Evolutionary conservation across 1,140 invertebrate species (phyloP).

Genomic region (Bombus ignitus): DNA sequence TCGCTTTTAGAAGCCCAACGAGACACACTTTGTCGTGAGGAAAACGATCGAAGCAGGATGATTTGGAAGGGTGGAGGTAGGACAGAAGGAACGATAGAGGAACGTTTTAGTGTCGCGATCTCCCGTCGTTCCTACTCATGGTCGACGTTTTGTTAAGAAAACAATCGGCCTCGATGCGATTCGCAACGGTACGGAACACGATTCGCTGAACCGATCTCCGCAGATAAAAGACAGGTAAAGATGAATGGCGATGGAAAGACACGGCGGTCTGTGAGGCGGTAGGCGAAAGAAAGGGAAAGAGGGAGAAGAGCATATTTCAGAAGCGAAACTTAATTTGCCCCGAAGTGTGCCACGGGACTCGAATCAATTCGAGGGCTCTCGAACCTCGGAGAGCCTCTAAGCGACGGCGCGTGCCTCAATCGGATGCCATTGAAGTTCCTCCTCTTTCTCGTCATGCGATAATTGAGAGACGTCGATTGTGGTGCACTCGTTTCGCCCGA

Average conservation of each 20-base stretch:
- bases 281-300: conserved; percentile 13
- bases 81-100: background rate
- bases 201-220: conserved; percentile 38
- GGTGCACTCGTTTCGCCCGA: conserved; percentile 51
- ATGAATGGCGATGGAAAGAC: conserved; percentile 37
- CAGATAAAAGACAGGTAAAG: conserved; percentile 11
- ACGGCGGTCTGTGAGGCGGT: background rate
- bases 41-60: background rate
- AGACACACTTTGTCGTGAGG: background rate
- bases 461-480: conserved; percentile 66
- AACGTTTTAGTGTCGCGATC: conserved; percentile 8
- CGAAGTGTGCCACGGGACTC: conserved; percentile 79
- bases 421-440: conserved; percentile 76
- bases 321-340: conserved; percentile 81
- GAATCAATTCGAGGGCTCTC: conserved; percentile 81
- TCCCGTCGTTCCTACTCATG: background rate
- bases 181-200: conserved; percentile 50
- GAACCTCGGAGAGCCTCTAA: conserved; percentile 75
- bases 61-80: background rate
- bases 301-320: conserved; percentile 73
- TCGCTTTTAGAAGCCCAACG: background rate
- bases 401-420: conserved; percentile 79
- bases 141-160: conserved; percentile 13
- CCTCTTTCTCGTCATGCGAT: conserved; percentile 63
- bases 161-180: conserved; percentile 54